A percentile compares a stretch with the other conserved stretches of the same genome.
These are phyloP conservation scores for Pelecanus crispus DNA, from an alignment of 2,113 vertebrate species.

Conservation along the genomic window DNA sequence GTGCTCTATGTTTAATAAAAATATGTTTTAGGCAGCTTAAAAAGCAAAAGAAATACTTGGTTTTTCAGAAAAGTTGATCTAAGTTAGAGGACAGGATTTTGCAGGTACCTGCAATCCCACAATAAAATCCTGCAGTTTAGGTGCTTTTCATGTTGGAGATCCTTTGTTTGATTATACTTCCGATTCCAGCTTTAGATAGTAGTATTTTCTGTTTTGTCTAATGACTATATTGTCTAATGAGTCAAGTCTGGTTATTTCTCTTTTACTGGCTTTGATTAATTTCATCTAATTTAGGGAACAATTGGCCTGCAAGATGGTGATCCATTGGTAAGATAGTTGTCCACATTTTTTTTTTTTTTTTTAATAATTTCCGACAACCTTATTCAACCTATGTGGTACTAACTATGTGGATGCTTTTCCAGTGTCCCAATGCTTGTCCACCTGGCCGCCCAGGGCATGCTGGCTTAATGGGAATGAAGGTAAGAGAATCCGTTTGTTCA, in stretches of 20 bases:
- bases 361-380: background rate
- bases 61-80: background rate
- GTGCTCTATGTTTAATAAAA: background rate
- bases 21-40: background rate
- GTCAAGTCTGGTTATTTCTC: background rate
- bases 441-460: slow-evolving; percentile 87
- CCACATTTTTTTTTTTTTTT: background rate
- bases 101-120: background rate
- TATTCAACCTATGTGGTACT: background rate
- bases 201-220: background rate
- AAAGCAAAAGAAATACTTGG: background rate
- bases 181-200: background rate
- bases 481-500: slow-evolving; percentile 55
- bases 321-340: slow-evolving; percentile 69
- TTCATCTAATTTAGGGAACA: slow-evolving; percentile 69
- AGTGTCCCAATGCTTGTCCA: slow-evolving; percentile 92
- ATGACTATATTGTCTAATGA: background rate
- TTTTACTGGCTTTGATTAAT: slow-evolving; percentile 20
- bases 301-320: slow-evolving; percentile 78
- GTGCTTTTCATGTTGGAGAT: background rate
- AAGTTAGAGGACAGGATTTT: background rate
- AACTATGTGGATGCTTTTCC: slow-evolving; percentile 38
- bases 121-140: background rate
- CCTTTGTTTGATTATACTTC: background rate
- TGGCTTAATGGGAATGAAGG: slow-evolving; percentile 96